phyloP scores from a whole-genome alignment of 2,888 invertebrate genomes.

The Luffia ferchaultella region DNA sequence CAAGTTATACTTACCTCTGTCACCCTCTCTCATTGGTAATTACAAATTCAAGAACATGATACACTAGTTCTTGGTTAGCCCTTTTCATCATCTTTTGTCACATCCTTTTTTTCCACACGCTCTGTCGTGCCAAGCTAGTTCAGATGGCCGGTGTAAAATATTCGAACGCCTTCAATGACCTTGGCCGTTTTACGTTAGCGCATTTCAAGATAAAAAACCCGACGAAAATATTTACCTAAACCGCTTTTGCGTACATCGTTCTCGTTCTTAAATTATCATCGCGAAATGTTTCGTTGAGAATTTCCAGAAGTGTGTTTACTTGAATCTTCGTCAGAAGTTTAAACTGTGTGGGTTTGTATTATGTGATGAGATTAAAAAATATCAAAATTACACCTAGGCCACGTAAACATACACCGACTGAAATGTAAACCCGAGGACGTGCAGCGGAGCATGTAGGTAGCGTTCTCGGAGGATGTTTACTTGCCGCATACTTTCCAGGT shows the following conservation, averaged over 20 bases:
- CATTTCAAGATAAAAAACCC: not conserved
- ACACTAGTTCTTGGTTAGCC: too few species aligned
- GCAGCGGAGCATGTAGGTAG: slow-evolving; percentile 8
- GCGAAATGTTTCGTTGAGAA: too few species aligned
- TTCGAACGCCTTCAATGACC: not conserved
- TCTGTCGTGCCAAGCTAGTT: not conserved
- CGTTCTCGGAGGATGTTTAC: slow-evolving; percentile 35
- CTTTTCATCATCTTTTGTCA: too few species aligned
- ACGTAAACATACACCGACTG: not conserved
- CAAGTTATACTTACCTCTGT: too few species aligned
- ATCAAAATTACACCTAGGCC: not conserved
- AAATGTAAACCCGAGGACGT: not conserved
- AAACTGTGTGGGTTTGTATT: not conserved
- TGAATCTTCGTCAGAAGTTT: not conserved
- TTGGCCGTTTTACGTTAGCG: not conserved
- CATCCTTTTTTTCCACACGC: not conserved
- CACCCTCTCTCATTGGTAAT: too few species aligned
- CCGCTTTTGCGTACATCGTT: not conserved
- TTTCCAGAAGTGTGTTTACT: too few species aligned
- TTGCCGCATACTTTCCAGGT: slow-evolving; percentile 20
- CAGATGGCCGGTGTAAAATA: not conserved
- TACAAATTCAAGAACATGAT: too few species aligned
- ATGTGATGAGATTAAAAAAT: not conserved
- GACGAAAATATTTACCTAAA: not conserved
- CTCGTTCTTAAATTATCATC: too few species aligned